phyloP scores from a whole-genome alignment of 23 tunicate genomes.

The Ciona savignyi region DNA sequence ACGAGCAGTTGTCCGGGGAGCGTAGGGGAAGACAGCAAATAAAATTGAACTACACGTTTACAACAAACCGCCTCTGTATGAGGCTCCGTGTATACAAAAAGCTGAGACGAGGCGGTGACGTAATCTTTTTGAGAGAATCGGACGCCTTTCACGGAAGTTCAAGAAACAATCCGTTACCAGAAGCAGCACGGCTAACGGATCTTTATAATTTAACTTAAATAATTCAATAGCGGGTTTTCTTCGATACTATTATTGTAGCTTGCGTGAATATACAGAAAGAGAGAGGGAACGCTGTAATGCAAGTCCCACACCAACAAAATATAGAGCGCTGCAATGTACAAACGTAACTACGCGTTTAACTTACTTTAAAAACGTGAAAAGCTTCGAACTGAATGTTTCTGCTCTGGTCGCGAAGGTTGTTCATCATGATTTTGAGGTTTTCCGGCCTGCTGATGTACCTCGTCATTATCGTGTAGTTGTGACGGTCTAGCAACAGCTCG shows the following conservation, averaged over 20 bases:
- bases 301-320: no score
- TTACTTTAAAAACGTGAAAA: slow-evolving; percentile 95
- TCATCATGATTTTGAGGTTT: slow-evolving; percentile 97
- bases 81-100: no score
- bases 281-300: no score
- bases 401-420: slow-evolving; percentile 77
- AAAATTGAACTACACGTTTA: no score
- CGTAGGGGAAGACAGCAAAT: no score
- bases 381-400: slow-evolving; percentile 98
- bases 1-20: no score
- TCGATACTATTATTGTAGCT: neutral
- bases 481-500: slow-evolving; percentile 86
- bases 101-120: no score
- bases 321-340: neutral
- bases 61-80: no score
- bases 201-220: neutral
- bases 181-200: no score
- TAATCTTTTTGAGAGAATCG: no score
- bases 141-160: no score
- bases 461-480: slow-evolving; percentile 92
- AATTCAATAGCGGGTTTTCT: neutral
- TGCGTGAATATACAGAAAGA: neutral
- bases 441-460: slow-evolving; percentile 84
- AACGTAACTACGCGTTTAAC: neutral
- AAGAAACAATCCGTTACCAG: no score